phyloP scores from a whole-genome alignment of 2,113 vertebrate genomes.

The Noctilio leporinus region DNA sequence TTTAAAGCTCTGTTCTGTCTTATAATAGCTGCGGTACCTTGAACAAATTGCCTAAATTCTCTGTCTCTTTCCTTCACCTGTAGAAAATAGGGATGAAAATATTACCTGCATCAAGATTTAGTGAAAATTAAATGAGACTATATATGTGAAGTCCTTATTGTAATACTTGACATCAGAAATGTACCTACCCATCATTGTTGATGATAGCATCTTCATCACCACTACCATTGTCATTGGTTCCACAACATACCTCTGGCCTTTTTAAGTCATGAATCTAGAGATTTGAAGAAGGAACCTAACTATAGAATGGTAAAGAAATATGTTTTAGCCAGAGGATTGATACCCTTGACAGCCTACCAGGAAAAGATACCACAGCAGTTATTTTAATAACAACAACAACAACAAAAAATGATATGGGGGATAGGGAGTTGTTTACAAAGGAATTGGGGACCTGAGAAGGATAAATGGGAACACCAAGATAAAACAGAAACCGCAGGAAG shows the following conservation, averaged over 20 bases:
- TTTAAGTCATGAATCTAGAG: neutral
- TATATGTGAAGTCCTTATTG: neutral
- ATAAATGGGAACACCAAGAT: neutral
- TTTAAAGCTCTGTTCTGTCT: neutral
- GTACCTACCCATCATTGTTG: neutral
- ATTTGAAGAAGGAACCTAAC: neutral
- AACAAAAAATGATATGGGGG: neutral
- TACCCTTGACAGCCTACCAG: neutral
- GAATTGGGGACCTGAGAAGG: neutral
- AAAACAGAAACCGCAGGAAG: neutral
- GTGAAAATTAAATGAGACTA: conserved; percentile 10
- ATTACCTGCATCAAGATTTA: neutral
- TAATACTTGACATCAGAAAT: neutral
- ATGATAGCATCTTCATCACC: neutral
- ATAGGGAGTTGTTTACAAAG: neutral
- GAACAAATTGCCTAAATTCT: neutral
- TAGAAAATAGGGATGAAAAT: conserved; percentile 2
- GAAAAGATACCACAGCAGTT: neutral
- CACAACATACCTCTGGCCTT: neutral
- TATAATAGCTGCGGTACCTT: neutral
- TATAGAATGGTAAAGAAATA: neutral
- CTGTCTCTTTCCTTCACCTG: neutral
- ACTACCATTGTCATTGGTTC: neutral
- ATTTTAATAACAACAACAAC: conserved; percentile 24
- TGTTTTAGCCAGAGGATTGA: neutral